Conservation (phyloP, 92 coral and sea anemone species). For the Siderastrea radians region DNA sequence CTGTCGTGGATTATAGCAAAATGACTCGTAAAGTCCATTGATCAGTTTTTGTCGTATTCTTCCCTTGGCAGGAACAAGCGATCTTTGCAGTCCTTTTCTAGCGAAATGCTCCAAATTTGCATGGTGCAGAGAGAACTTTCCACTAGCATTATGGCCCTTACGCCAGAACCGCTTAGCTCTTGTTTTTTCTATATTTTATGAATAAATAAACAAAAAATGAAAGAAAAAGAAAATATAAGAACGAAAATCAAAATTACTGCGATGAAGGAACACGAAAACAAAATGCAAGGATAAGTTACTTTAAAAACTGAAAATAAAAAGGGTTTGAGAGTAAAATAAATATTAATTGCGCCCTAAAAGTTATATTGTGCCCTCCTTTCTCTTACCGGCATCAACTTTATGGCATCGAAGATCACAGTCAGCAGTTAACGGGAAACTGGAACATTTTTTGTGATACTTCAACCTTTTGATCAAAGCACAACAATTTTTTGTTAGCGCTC, state of each 20-base stretch:
- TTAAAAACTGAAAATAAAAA: slow-evolving; percentile 6
- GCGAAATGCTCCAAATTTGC: slow-evolving; percentile 33
- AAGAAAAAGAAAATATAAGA: no score
- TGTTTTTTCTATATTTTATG: slow-evolving; percentile 57
- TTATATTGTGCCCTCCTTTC: slow-evolving; percentile 52
- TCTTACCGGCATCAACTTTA: slow-evolving; percentile 73
- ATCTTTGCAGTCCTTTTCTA: slow-evolving; percentile 10
- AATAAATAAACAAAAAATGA: neutral
- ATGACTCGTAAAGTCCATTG: slow-evolving; percentile 88
- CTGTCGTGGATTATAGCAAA: slow-evolving; percentile 82
- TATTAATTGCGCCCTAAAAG: slow-evolving; percentile 64
- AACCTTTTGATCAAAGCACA: slow-evolving; percentile 62
- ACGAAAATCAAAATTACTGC: slow-evolving; percentile 1
- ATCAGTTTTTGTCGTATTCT: slow-evolving; percentile 83
- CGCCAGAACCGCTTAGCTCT: slow-evolving; percentile 80
- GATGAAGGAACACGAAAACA: slow-evolving; percentile 15
- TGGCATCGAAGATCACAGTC: slow-evolving; percentile 59
- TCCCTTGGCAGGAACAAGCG: slow-evolving; percentile 64
- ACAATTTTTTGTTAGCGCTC: neutral
- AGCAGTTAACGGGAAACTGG: slow-evolving; percentile 33
- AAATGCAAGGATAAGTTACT: neutral
- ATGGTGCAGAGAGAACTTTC: slow-evolving; percentile 62
- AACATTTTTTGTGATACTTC: slow-evolving; percentile 94
- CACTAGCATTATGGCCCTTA: slow-evolving; percentile 48
- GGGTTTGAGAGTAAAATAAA: slow-evolving; percentile 58